phyloP scores from a whole-genome alignment of 2,888 invertebrate species.

The Leptinotarsa juncta region DNA sequence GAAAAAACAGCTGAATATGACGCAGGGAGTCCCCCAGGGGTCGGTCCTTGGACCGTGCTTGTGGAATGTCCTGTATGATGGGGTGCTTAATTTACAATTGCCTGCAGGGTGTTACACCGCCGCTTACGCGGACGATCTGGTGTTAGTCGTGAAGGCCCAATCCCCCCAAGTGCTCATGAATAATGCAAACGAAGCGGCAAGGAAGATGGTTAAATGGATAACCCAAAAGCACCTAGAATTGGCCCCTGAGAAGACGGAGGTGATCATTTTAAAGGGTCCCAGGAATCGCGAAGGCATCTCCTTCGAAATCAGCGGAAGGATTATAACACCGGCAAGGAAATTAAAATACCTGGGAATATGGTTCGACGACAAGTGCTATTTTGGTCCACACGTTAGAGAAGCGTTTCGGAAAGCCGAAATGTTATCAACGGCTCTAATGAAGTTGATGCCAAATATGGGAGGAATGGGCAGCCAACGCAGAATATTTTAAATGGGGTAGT shows the following conservation, averaged over 20 bases:
- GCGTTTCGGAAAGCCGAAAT: not conserved
- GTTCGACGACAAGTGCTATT: not conserved
- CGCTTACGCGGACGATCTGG: conserved; percentile 20
- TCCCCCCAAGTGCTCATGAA: not conserved
- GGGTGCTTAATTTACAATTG: conserved; percentile 14
- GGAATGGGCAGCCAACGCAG: not conserved
- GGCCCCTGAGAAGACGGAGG: not conserved
- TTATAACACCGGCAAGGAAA: not conserved
- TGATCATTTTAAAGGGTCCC: not conserved
- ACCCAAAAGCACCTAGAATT: not conserved
- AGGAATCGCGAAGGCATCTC: not conserved
- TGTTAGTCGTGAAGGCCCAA: not conserved
- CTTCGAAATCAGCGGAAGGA: not conserved
- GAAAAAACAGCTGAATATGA: not conserved
- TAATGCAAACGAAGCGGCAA: not conserved
- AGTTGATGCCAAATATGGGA: not conserved
- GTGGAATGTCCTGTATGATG: conserved; percentile 34
- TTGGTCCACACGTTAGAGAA: not conserved
- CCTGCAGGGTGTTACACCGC: not conserved
- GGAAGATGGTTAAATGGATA: not conserved
- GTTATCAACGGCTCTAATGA: not conserved
- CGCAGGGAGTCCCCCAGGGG: conserved; percentile 38
- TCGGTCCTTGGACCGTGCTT: conserved; percentile 35
- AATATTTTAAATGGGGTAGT: not conserved
- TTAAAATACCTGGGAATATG: not conserved